Percentiles rank a stretch among this genome's conserved stretches.
Conservation (phyloP, 2,113 vertebrate species). For the Suricata suricatta region DNA sequence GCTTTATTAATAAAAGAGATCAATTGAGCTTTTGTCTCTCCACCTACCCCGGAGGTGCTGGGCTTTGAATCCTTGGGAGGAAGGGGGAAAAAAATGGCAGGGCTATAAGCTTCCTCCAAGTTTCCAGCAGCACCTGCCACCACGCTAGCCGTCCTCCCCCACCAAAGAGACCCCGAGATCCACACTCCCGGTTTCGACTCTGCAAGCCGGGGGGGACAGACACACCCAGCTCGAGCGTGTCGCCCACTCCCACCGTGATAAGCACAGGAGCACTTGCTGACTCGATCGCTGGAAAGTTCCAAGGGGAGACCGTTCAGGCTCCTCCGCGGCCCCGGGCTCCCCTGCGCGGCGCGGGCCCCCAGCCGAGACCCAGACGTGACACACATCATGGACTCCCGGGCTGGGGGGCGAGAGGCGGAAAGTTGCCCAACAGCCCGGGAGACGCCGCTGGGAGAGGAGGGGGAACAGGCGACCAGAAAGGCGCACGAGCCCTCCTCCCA, state of each 20-base stretch:
- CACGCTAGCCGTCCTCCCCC: neutral
- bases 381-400: constrained; percentile 20
- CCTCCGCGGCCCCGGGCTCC: neutral
- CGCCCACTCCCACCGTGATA: neutral
- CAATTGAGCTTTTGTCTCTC: constrained; percentile 13
- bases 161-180: neutral
- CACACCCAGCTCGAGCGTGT: neutral
- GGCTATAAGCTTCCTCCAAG: constrained; percentile 54
- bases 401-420: constrained; percentile 17
- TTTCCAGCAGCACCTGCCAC: constrained; percentile 74
- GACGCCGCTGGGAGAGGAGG: neutral
- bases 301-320: neutral
- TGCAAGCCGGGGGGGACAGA: neutral
- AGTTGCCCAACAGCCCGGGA: constrained; percentile 57
- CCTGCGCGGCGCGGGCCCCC: neutral
- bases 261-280: neutral
- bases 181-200: neutral
- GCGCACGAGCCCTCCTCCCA: neutral
- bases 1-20: constrained; percentile 69
- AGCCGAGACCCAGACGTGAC: constrained; percentile 40
- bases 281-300: constrained; percentile 52
- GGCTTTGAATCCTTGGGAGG: neutral
- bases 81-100: neutral
- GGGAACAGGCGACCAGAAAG: neutral
- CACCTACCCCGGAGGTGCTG: constrained; percentile 19